phyloP scores from a whole-genome alignment of 2,797 vertebrate genomes.

The Tachyglossus aculeatus region DNA sequence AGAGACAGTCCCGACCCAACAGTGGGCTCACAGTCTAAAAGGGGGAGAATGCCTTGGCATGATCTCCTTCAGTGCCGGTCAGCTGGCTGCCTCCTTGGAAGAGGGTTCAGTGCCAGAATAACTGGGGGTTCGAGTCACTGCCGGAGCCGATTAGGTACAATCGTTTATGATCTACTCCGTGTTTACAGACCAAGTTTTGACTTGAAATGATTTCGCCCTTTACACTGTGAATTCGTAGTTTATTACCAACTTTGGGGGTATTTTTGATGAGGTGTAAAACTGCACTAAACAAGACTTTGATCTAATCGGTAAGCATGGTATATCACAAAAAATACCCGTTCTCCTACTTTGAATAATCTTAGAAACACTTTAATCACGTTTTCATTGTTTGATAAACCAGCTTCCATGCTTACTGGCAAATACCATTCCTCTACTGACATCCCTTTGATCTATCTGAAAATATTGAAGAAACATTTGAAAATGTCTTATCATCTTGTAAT shows the following conservation, averaged over 20 bases:
- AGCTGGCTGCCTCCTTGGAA: constrained; percentile 23
- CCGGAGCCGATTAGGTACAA: constrained; percentile 77
- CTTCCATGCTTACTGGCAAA: too few species aligned
- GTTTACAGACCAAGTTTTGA: constrained; percentile 53
- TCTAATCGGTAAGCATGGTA: constrained; percentile 49
- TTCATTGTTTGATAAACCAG: too few species aligned
- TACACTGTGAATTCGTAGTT: constrained; percentile 3
- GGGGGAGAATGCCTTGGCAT: too few species aligned
- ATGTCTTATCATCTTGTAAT: too few species aligned
- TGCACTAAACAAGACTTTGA: constrained; percentile 33
- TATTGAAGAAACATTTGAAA: too few species aligned
- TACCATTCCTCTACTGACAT: too few species aligned
- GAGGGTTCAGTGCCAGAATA: constrained; percentile 65
- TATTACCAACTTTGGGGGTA: constrained; percentile 42
- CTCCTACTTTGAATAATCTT: too few species aligned
- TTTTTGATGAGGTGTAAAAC: constrained; percentile 61
- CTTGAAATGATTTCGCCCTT: constrained; percentile 47
- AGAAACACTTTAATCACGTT: too few species aligned
- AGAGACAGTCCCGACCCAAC: too few species aligned
- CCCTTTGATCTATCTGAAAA: too few species aligned
- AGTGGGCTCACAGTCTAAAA: too few species aligned
- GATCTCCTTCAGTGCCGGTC: neutral
- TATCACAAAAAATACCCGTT: constrained; percentile 52
- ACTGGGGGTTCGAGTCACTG: constrained; percentile 71
- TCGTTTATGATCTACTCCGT: constrained; percentile 62